A percentile compares a stretch with the other conserved stretches of the same genome.
Conservation (phyloP, 2,888 invertebrate species). For the Nymphalis urticae region DNA sequence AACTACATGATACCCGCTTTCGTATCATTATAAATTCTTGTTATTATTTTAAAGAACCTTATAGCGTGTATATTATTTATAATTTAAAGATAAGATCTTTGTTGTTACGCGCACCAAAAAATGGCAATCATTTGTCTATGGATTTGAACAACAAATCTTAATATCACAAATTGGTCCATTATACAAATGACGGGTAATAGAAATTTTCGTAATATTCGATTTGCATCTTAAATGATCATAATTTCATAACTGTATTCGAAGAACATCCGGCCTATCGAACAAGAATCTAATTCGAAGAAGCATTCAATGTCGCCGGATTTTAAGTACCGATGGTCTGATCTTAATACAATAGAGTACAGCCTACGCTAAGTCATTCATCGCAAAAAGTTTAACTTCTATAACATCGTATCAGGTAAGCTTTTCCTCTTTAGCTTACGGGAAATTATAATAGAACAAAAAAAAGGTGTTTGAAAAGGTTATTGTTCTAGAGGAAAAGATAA, state of each 20-base stretch:
- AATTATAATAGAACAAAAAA: background rate
- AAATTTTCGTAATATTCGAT: slow-evolving; percentile 38
- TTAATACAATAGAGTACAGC: slow-evolving; percentile 65
- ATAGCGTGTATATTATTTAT: slow-evolving; percentile 26
- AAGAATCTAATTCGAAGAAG: slow-evolving; percentile 66
- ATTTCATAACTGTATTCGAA: slow-evolving; percentile 55
- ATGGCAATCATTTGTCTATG: slow-evolving; percentile 25
- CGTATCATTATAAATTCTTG: slow-evolving; percentile 18
- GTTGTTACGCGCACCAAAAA: slow-evolving; percentile 27
- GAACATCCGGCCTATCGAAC: slow-evolving; percentile 46
- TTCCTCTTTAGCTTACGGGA: slow-evolving; percentile 20
- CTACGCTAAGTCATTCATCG: slow-evolving; percentile 55
- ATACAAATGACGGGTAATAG: slow-evolving; percentile 35
- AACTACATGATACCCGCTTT: slow-evolving; percentile 12
- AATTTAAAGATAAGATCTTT: slow-evolving; percentile 22
- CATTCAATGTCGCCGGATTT: slow-evolving; percentile 67
- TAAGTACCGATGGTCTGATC: slow-evolving; percentile 60
- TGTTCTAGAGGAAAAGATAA: too few species aligned
- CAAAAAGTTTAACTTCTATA: slow-evolving; percentile 28
- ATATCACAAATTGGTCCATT: slow-evolving; percentile 36
- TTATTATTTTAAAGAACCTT: slow-evolving; percentile 22
- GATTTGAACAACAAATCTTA: slow-evolving; percentile 37
- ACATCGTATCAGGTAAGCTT: slow-evolving; percentile 28
- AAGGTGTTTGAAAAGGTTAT: too few species aligned
- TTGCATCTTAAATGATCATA: slow-evolving; percentile 52